These are phyloP conservation scores for Hyles lineata DNA, from an alignment of 2,888 invertebrate genomes.

Conservation along the genomic window DNA sequence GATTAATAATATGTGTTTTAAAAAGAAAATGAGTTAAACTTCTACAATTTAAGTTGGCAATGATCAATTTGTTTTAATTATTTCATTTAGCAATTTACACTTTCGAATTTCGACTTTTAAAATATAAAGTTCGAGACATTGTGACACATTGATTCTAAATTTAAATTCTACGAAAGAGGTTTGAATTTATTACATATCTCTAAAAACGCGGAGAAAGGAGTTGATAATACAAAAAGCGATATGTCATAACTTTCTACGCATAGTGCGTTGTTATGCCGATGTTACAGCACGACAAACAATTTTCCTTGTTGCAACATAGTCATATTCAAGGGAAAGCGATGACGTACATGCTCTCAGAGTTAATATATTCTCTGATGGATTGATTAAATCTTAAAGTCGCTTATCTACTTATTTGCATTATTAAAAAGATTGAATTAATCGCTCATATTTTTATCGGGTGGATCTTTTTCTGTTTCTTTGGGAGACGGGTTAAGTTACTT, in stretches of 20 bases:
- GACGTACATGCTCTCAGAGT: constrained; percentile 42
- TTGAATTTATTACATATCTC: neutral
- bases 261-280: constrained; percentile 27
- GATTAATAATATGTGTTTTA: no score
- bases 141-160: neutral
- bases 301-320: constrained; percentile 58
- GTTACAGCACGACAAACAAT: constrained; percentile 38
- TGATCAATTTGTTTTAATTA: no score
- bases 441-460: neutral
- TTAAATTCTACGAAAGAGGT: neutral
- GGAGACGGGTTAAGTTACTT: neutral
- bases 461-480: neutral
- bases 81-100: no score
- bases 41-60: no score
- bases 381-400: neutral
- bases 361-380: constrained; percentile 18
- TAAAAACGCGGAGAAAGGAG: constrained; percentile 10
- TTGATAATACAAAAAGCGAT: constrained; percentile 8
- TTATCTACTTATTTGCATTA: neutral
- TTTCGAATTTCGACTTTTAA: neutral
- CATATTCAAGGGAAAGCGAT: constrained; percentile 54
- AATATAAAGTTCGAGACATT: neutral
- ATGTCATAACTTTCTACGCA: constrained; percentile 36
- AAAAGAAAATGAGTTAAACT: no score
- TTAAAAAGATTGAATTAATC: neutral